Evolutionary conservation across 2,888 invertebrate species (phyloP), one percentile per base, ranked within the genome.

Genomic region (Synanthedon formicaeformis): DNA sequence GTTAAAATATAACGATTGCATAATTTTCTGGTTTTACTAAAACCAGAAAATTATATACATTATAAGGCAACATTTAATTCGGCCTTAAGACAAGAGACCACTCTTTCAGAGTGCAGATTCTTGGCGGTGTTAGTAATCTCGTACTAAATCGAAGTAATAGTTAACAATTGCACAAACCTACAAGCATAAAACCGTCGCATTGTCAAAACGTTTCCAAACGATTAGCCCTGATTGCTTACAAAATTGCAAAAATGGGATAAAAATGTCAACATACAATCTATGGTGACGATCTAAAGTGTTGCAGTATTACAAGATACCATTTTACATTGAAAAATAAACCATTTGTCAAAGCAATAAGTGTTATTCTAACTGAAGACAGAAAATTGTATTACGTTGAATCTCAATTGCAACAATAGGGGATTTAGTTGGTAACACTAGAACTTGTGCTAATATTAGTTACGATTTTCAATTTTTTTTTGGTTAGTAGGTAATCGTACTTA

Each of bases 211-310:
- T 61, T 79, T 80, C 71, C 80, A 60, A 75, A 66, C 81, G 81
- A 87, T 85, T 84, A 79, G 75, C 80, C 79, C 58, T 63, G 55
- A 65, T 74, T 76, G 70, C 65, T 69, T 69, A 77, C 78, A 75
- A 81, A 78, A 66, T 73, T 60, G 60, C 71, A 71, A 78, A 13
- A 84, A 87, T 81, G 65, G 83, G 84, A 87, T 86, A 79, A 79
- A 84, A 83, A 85, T 77, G 86, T 84, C 86, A 86, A 84, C 83
- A 84, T 82, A 81, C 80, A 78, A 85, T 85, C 84, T 79, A 60
- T 61, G 63, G 65, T 66, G 69, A 72, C 75, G 64, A 84, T 83
- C 83, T 78, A 65, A 69, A 67, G 62, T 55, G 57, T 54, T 57
- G 52, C 56, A 60, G 57, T 53, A 53, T 16, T 48, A 54, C 6